phyloP scores from a whole-genome alignment of 2,797 vertebrate genomes.

The Moxostoma hubbsi region DNA sequence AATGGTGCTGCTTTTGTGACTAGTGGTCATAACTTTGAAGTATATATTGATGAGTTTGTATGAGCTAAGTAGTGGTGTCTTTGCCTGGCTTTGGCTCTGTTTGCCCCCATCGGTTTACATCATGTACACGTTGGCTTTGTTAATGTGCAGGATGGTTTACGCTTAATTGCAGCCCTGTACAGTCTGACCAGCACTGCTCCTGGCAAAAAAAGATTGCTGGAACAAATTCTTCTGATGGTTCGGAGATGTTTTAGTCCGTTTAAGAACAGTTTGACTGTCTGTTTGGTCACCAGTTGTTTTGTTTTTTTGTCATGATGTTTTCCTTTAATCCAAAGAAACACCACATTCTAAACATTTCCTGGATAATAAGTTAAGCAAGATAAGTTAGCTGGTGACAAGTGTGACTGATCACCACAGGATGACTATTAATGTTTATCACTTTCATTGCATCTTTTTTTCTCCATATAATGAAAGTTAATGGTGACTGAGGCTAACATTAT shows the following conservation, averaged over 20 bases:
- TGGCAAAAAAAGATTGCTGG: slow-evolving; percentile 35
- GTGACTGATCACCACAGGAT: background rate
- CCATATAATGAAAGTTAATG: too few relatives aligned
- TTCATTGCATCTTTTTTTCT: too few relatives aligned
- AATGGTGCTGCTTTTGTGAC: slow-evolving; percentile 21
- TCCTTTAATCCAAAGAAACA: background rate
- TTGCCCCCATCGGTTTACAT: slow-evolving; percentile 22
- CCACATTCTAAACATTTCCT: slow-evolving; percentile 1
- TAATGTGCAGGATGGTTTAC: slow-evolving; percentile 34
- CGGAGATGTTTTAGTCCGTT: slow-evolving; percentile 29
- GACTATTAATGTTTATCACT: too few relatives aligned
- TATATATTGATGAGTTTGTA: slow-evolving; percentile 15
- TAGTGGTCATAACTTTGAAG: slow-evolving; percentile 17
- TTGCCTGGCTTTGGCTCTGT: slow-evolving; percentile 23
- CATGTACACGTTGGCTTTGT: slow-evolving; percentile 40
- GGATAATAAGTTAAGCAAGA: too few relatives aligned
- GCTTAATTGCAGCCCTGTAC: slow-evolving; percentile 48
- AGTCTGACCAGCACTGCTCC: slow-evolving; percentile 36
- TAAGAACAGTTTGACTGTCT: slow-evolving; percentile 48
- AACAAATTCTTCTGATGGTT: slow-evolving; percentile 41
- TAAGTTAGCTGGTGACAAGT: background rate
- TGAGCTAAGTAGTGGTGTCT: slow-evolving; percentile 31
- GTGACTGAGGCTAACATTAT: too few relatives aligned
- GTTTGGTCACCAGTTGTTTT: slow-evolving; percentile 35
- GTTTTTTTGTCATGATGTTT: slow-evolving; percentile 29